A percentile compares a stretch with the other conserved stretches of the same genome.
Evolutionary conservation across 1,140 invertebrate species (phyloP).

Genomic region (Drosophila yakuba): DNA sequence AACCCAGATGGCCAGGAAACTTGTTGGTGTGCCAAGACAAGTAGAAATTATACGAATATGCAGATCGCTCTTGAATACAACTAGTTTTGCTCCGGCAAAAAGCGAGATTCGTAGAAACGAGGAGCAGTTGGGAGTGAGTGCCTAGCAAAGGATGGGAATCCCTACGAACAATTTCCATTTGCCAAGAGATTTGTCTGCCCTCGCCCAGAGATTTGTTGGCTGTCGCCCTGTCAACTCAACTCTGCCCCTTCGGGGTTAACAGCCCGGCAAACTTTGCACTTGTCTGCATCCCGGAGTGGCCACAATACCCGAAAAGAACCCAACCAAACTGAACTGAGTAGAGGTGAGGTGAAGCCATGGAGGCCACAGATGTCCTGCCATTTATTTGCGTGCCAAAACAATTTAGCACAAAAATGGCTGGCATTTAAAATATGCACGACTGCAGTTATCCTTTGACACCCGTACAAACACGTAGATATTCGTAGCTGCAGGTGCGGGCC

Average conservation of each 20-base stretch:
- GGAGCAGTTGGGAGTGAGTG: too few species aligned
- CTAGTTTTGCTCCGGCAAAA: too few species aligned
- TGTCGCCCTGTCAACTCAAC: slow-evolving; percentile 48
- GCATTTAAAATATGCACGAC: slow-evolving; percentile 78
- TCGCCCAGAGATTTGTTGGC: slow-evolving; percentile 72
- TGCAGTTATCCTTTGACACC: slow-evolving; percentile 81
- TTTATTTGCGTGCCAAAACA: slow-evolving; percentile 84
- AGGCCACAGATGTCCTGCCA: slow-evolving; percentile 63
- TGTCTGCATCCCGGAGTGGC: slow-evolving; percentile 24
- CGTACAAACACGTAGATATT: slow-evolving; percentile 31
- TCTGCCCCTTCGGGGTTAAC: slow-evolving; percentile 62
- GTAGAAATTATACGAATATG: neutral
- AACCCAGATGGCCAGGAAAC: slow-evolving; percentile 11
- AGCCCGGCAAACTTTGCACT: slow-evolving; percentile 64
- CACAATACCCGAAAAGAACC: neutral
- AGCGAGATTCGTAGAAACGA: too few species aligned
- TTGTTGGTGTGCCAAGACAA: slow-evolving; percentile 1
- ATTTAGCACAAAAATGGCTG: slow-evolving; percentile 82
- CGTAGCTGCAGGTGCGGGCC: slow-evolving; percentile 27
- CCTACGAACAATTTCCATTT: slow-evolving; percentile 36
- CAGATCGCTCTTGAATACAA: too few species aligned
- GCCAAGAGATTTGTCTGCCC: slow-evolving; percentile 67
- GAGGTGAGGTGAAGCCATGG: slow-evolving; percentile 22
- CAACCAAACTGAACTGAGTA: neutral
- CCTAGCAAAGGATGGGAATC: neutral